A percentile compares a stretch with the other conserved stretches of the same genome.
phyloP scores from a whole-genome alignment of 2,113 vertebrate species.

The Labeo catla region DNA sequence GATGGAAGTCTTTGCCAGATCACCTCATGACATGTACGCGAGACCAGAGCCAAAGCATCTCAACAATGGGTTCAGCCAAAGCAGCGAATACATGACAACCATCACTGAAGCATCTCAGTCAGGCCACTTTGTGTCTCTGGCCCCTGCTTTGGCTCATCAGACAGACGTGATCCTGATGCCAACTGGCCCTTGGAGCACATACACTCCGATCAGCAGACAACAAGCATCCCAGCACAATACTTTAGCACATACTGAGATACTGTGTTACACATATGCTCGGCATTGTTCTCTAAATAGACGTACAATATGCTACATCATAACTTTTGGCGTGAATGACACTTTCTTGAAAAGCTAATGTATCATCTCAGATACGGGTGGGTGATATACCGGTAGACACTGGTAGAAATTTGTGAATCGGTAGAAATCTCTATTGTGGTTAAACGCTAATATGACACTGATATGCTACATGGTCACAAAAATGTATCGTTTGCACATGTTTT shows the following conservation, averaged over 20 bases:
- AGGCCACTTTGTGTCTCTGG: constrained; percentile 63
- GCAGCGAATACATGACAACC: constrained; percentile 61
- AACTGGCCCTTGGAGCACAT: constrained; percentile 28
- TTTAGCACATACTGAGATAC: constrained; percentile 5
- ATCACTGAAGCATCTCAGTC: constrained; percentile 62
- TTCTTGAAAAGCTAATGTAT: not conserved
- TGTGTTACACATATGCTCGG: not conserved
- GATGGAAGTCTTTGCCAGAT: constrained; percentile 53
- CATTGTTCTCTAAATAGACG: constrained; percentile 33
- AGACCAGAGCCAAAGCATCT: constrained; percentile 62
- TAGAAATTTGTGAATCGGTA: too few species aligned
- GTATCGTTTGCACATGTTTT: too few species aligned
- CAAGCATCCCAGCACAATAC: not conserved
- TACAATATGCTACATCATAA: not conserved
- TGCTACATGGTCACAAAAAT: too few species aligned
- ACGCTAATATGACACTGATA: too few species aligned
- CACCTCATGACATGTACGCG: constrained; percentile 59
- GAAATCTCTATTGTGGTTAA: too few species aligned
- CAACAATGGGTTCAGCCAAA: constrained; percentile 64
- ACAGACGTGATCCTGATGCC: constrained; percentile 28
- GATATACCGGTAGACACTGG: too few species aligned
- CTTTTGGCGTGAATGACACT: not conserved
- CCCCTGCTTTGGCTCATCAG: constrained; percentile 46
- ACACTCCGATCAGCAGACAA: constrained; percentile 20
- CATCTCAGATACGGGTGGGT: too few species aligned